These are phyloP conservation scores for Craterocephalus amniculus DNA, from an alignment of 2,797 vertebrate genomes.

Conservation along the genomic window DNA sequence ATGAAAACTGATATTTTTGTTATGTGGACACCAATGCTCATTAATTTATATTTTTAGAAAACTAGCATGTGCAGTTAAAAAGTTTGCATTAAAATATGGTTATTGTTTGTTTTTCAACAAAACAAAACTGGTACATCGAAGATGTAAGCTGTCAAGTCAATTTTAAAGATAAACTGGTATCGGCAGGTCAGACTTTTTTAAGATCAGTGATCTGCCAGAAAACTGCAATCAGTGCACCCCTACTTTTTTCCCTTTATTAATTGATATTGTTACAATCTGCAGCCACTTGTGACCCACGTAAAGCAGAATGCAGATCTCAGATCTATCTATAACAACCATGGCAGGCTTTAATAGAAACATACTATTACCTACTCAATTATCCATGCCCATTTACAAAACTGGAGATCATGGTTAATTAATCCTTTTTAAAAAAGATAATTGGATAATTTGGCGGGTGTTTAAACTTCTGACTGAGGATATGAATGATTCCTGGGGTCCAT, in stretches of 20 bases:
- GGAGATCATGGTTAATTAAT: not conserved
- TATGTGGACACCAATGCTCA: too few relatives aligned
- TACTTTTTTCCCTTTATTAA: not conserved
- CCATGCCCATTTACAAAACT: not conserved
- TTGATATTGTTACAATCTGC: not conserved
- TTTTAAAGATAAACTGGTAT: too few relatives aligned
- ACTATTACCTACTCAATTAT: not conserved
- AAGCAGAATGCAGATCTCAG: constrained; percentile 8
- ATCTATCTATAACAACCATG: constrained; percentile 15
- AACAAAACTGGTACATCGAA: too few relatives aligned
- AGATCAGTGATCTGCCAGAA: too few relatives aligned
- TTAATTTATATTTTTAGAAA: too few relatives aligned
- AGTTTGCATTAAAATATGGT: too few relatives aligned
- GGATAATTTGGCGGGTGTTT: not conserved
- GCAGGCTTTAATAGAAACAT: not conserved
- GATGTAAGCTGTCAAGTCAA: too few relatives aligned
- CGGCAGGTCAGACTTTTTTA: too few relatives aligned
- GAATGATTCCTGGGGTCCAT: constrained; percentile 14
- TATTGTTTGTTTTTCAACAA: too few relatives aligned
- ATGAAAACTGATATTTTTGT: too few relatives aligned
- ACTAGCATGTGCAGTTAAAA: too few relatives aligned
- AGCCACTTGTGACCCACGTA: not conserved
- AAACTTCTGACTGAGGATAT: constrained; percentile 14
- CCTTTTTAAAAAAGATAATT: constrained; percentile 2
- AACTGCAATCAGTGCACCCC: too few relatives aligned